Evolutionary conservation across 2,888 invertebrate genomes (phyloP).

Genomic region (Cryptosula pallasiana): DNA sequence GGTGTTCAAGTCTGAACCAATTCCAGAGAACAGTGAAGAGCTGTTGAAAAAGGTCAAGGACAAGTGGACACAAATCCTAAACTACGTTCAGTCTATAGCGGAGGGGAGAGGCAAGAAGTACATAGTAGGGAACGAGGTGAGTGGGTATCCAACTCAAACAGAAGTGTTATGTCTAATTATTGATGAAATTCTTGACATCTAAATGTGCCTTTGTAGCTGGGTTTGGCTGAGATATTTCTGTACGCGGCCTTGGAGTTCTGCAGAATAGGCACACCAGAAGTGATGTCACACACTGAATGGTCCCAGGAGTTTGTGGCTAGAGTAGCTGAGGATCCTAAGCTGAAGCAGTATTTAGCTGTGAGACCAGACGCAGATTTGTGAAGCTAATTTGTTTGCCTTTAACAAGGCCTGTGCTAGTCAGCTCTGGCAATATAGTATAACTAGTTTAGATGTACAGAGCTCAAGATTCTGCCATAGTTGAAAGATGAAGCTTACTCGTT

Average conservation of each 20-base stretch:
- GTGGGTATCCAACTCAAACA: too few relatives aligned
- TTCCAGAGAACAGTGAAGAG: conserved; percentile 2
- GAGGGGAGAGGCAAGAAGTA: conserved; percentile 18
- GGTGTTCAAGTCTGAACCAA: conserved; percentile 7
- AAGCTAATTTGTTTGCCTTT: too few relatives aligned
- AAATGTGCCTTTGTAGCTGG: conserved; percentile 7
- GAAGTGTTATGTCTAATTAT: too few relatives aligned
- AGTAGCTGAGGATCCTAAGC: not conserved
- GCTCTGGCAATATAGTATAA: too few relatives aligned
- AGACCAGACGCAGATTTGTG: not conserved
- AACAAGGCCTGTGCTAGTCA: too few relatives aligned
- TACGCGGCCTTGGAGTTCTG: conserved; percentile 15
- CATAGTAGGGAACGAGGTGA: not conserved
- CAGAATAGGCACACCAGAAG: not conserved
- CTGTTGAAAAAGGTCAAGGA: not conserved
- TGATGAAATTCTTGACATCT: too few relatives aligned
- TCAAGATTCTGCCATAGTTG: too few relatives aligned
- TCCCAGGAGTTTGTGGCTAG: not conserved
- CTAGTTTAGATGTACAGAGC: too few relatives aligned
- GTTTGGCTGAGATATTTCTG: not conserved
- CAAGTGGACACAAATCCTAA: conserved; percentile 1
- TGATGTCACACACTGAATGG: not conserved
- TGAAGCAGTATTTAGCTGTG: not conserved
- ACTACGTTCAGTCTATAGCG: not conserved
- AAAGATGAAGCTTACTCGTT: too few relatives aligned